Conservation (phyloP, 2,888 invertebrate species). For the Oasisia sp. region DNA sequence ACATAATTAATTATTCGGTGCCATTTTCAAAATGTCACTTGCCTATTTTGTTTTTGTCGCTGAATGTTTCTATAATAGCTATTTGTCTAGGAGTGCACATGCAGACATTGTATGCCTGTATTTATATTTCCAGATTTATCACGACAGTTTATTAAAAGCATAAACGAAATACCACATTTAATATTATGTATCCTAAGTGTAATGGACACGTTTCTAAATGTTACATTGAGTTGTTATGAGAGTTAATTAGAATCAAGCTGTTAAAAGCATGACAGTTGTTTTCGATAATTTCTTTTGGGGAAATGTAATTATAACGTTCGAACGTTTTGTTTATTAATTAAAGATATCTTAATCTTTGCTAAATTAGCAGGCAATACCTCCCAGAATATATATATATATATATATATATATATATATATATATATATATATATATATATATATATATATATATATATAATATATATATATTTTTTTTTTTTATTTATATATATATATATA, state of each 20-base stretch:
- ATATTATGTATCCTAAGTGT: background rate
- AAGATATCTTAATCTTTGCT: background rate
- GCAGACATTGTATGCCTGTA: no score
- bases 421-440: background rate
- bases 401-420: background rate
- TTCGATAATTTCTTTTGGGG: background rate
- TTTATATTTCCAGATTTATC: background rate
- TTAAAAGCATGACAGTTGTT: background rate
- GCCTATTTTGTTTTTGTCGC: background rate
- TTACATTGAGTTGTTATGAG: background rate
- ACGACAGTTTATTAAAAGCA: background rate
- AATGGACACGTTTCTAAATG: background rate
- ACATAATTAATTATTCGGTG: background rate
- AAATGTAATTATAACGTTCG: background rate
- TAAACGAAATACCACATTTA: background rate
- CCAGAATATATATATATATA: background rate
- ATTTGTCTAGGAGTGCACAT: background rate
- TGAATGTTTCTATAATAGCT: background rate
- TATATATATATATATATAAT: no score
- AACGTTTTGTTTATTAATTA: background rate
- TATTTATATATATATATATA: no score
- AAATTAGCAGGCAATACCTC: background rate
- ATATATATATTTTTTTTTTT: no score
- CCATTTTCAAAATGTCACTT: background rate
- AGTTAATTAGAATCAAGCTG: background rate